Conservation (phyloP, 1,140 invertebrate species). For the Drosophila fuyamai region DNA sequence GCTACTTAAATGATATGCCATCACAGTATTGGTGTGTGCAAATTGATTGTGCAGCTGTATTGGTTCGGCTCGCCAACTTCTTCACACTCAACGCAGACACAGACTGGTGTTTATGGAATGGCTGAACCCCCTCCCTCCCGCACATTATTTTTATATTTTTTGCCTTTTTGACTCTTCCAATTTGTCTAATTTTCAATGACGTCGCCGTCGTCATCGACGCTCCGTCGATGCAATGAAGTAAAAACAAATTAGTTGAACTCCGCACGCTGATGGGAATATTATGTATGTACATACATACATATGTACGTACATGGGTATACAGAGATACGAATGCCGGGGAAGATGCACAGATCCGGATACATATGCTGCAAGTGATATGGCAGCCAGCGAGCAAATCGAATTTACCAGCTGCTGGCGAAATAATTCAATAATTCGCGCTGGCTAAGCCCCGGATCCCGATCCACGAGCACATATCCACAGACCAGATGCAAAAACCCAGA, state of each 20-base stretch:
- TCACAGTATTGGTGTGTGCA: constrained; percentile 42
- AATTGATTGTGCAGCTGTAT: constrained; percentile 66
- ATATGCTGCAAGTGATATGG: constrained; percentile 36
- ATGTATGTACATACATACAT: background rate
- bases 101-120: constrained; percentile 21
- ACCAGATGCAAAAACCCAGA: constrained; percentile 22
- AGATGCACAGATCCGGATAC: constrained; percentile 21
- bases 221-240: constrained; percentile 56
- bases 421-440: constrained; percentile 81
- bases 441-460: constrained; percentile 53
- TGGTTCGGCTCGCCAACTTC: constrained; percentile 30
- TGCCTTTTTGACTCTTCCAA: constrained; percentile 74
- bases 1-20: constrained; percentile 75
- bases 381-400: constrained; percentile 66
- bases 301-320: constrained; percentile 7
- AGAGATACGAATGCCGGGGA: constrained; percentile 4
- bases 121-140: constrained; percentile 24
- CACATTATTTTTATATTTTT: constrained; percentile 38
- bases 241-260: constrained; percentile 75
- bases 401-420: constrained; percentile 80
- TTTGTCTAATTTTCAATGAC: constrained; percentile 83
- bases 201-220: constrained; percentile 48
- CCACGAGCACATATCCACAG: constrained; percentile 28
- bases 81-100: constrained; percentile 19
- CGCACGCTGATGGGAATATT: constrained; percentile 43